Conservation (phyloP, 1,140 invertebrate genomes). For the Pseudomyrmex sp. region DNA sequence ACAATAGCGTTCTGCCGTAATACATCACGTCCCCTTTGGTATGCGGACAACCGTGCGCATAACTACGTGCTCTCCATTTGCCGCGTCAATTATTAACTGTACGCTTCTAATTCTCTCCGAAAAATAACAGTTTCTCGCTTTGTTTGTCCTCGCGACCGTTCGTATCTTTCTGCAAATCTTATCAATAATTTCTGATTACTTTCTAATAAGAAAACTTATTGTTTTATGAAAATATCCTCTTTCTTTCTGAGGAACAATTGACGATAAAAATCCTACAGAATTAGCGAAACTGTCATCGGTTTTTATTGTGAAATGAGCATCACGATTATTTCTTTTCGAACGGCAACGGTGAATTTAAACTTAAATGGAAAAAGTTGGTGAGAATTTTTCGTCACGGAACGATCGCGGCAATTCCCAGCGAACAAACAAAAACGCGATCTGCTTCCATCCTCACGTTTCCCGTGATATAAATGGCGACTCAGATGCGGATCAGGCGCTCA, state of each 20-base stretch:
- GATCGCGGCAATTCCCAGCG: constrained; percentile 38
- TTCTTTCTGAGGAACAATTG: neutral
- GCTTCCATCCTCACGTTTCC: constrained; percentile 49
- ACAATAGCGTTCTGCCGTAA: constrained; percentile 55
- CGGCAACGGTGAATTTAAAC: constrained; percentile 52
- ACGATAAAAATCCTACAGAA: constrained; percentile 4
- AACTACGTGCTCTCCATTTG: constrained; percentile 54
- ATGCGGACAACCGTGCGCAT: constrained; percentile 35
- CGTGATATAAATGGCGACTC: constrained; percentile 58
- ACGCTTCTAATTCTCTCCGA: neutral
- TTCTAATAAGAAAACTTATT: too few relatives aligned
- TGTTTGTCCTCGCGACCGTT: neutral
- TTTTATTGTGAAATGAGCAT: neutral
- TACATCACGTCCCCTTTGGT: constrained; percentile 53
- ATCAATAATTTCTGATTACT: too few relatives aligned
- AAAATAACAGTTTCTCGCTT: neutral
- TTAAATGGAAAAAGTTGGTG: constrained; percentile 60
- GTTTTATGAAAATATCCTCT: too few relatives aligned
- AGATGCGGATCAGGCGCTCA: constrained; percentile 33
- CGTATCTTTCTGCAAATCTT: neutral
- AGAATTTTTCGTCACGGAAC: constrained; percentile 36
- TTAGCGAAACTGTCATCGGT: constrained; percentile 12
- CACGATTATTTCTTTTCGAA: constrained; percentile 42
- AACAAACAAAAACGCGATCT: constrained; percentile 44
- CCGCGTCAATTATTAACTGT: constrained; percentile 48